Conservation (phyloP, 2,888 invertebrate genomes). For the Metallyticus violacea region DNA sequence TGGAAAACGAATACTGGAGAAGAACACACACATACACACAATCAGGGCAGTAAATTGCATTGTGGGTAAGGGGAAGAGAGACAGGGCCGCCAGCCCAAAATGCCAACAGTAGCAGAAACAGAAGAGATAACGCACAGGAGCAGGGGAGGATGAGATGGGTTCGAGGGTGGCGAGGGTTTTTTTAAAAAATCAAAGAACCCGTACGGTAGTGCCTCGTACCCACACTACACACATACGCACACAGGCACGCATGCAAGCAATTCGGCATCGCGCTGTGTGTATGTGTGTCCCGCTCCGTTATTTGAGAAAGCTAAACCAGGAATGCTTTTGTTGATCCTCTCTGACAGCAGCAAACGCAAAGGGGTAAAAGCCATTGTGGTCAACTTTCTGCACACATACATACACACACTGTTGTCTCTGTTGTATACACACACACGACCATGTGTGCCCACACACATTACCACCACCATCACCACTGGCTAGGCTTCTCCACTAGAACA, state of each 20-base stretch:
- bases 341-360: slow-evolving; percentile 10
- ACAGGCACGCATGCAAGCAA: not conserved
- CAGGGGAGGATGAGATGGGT: not conserved
- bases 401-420: not conserved
- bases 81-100: not conserved
- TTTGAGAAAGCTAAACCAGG: slow-evolving; percentile 24
- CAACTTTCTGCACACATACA: not conserved
- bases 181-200: slow-evolving; percentile 16
- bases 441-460: not conserved
- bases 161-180: not conserved
- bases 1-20: not conserved
- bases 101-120: slow-evolving; percentile 1
- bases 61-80: not conserved
- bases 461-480: not conserved
- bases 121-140: not conserved
- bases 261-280: not conserved
- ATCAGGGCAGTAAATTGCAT: slow-evolving; percentile 19
- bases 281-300: slow-evolving; percentile 17
- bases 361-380: slow-evolving; percentile 24
- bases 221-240: too few relatives aligned
- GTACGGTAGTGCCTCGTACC: not conserved
- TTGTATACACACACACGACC: not conserved
- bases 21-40: not conserved
- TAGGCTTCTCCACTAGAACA: not conserved
- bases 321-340: slow-evolving; percentile 28